Conservation (phyloP, 1,140 invertebrate species). For the Plectrocnemia conspersa region DNA sequence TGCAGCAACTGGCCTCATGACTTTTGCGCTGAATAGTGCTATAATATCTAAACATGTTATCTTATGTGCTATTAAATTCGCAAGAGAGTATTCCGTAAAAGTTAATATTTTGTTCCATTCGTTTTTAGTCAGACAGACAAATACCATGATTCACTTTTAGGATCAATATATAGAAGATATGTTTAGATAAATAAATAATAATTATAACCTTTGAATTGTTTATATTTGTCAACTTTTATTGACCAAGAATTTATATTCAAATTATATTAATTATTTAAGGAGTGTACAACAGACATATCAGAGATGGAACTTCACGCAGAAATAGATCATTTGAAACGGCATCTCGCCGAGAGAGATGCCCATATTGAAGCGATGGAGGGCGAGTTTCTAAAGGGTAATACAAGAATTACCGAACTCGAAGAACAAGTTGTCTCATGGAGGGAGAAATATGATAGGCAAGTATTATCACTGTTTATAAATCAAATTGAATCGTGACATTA, state of each 20-base stretch:
- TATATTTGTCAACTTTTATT: neutral
- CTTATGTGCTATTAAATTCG: no score
- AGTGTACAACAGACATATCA: slow-evolving; percentile 43
- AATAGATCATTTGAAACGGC: slow-evolving; percentile 80
- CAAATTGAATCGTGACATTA: no score
- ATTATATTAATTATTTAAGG: slow-evolving; percentile 38
- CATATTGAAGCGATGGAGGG: slow-evolving; percentile 82
- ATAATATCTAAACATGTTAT: no score
- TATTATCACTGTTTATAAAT: neutral
- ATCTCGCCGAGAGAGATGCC: slow-evolving; percentile 71
- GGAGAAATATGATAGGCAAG: slow-evolving; percentile 83
- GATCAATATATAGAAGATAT: no score
- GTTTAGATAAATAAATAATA: no score
- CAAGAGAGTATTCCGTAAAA: no score
- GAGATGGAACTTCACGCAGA: slow-evolving; percentile 77
- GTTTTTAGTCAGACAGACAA: no score
- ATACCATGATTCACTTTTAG: no score
- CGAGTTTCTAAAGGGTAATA: slow-evolving; percentile 74
- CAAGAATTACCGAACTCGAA: slow-evolving; percentile 71
- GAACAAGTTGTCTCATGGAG: slow-evolving; percentile 84
- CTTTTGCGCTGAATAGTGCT: no score
- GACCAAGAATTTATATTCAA: neutral
- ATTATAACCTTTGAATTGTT: no score
- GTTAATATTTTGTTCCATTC: no score
- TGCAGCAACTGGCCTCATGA: no score